Conservation (phyloP, 2,888 invertebrate genomes). For the Lypha dubia region DNA sequence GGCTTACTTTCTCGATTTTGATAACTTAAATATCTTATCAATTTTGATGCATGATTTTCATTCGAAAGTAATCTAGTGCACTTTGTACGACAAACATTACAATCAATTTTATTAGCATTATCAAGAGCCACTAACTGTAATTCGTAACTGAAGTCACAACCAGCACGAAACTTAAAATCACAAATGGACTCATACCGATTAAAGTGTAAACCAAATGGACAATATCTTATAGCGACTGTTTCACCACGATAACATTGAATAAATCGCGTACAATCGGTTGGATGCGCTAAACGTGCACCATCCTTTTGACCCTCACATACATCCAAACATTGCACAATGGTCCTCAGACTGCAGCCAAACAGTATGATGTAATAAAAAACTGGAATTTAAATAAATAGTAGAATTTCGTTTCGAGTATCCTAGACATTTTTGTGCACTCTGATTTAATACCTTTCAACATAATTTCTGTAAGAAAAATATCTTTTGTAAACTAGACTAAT, state of each 20-base stretch:
- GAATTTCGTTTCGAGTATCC: neutral
- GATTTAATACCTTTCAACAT: constrained; percentile 13
- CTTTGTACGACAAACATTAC: constrained; percentile 16
- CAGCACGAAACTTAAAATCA: constrained; percentile 62
- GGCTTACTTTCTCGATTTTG: neutral
- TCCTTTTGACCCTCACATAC: constrained; percentile 75
- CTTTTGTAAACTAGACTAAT: neutral
- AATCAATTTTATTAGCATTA: constrained; percentile 11
- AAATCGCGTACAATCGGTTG: constrained; percentile 75
- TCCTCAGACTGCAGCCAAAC: constrained; percentile 1
- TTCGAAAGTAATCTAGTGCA: neutral
- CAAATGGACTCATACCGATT: constrained; percentile 62
- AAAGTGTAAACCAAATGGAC: constrained; percentile 69
- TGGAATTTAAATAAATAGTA: constrained; percentile 15
- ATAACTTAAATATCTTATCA: neutral
- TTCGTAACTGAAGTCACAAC: constrained; percentile 55
- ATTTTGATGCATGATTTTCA: neutral
- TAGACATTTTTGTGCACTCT: neutral
- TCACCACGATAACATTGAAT: constrained; percentile 74
- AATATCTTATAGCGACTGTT: constrained; percentile 62
- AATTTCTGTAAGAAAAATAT: neutral
- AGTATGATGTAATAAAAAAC: constrained; percentile 13
- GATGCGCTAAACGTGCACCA: constrained; percentile 75
- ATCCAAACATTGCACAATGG: constrained; percentile 42
- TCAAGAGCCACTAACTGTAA: neutral